Base-by-base conservation (phyloP, 1,140 invertebrate species). In the Uloborus diversus region DNA sequence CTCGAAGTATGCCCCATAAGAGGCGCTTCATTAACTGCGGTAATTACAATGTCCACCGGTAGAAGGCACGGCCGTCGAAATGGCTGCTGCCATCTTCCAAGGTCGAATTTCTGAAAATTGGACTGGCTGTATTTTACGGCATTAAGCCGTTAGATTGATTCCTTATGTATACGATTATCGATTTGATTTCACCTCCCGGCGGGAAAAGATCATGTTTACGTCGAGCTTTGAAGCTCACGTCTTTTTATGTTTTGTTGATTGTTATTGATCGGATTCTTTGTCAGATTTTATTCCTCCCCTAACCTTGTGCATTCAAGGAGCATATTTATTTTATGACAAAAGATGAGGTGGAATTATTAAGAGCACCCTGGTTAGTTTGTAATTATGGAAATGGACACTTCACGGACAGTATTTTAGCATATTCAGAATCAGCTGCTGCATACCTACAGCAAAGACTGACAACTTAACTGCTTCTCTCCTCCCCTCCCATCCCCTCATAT, bases 61-160 rank as follows among this genome's bases (percentile, higher is more conserved):
- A 23, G 14, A 28, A 7, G 13, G 28, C 4, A 20, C 20, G 25
- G 23, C 4, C 17, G 11, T 20, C 32, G 13, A 47, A 42, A 42
- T 42, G 5, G 4, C 17, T 30, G 37, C 7, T 23, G 17, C 14
- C 47, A 33, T 33, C 13, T 7, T 32, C 33, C 53, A 71, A 71
- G 68, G 68, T 71, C 68, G 35, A 59, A 53, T 25, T 27, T 14
- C 32, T 25, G 51, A 25, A 71, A 30, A 71, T 71, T 59, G 68
- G 68, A 71, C 42, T 59, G 51, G 49, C 23, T 35, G 47, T 69
- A 47, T 69, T 53, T 30, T 56, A 33, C 11, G 56, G 17, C n/a
- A 56, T 9, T 23, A 13, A 56, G 66, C 66, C 66, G 66, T 69
- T 69, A 69, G 49, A 56, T 35, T 33, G 66, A 69, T 69, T 69